phyloP scores from a whole-genome alignment of 2,888 invertebrate species.

The Cantharis flavilabris region DNA sequence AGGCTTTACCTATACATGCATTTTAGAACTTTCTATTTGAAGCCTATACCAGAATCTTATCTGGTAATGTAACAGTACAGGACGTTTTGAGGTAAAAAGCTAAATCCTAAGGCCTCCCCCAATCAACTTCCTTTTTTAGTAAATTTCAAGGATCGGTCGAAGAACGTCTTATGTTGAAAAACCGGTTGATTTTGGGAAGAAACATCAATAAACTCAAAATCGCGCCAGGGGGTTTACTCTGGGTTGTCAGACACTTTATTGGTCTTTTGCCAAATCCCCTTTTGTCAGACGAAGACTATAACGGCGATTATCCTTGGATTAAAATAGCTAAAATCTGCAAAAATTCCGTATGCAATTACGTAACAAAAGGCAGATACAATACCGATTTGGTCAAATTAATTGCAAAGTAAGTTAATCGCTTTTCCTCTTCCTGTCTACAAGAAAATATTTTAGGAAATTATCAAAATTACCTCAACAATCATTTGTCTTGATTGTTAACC shows the following conservation, averaged over 20 bases:
- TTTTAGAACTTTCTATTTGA: neutral
- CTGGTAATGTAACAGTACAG: neutral
- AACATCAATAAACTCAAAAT: constrained; percentile 14
- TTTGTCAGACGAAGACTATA: constrained; percentile 28
- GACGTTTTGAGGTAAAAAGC: constrained; percentile 17
- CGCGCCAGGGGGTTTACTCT: constrained; percentile 27
- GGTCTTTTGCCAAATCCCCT: constrained; percentile 35
- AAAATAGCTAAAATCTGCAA: constrained; percentile 11
- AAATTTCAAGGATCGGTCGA: constrained; percentile 7
- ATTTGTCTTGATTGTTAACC: constrained; percentile 14
- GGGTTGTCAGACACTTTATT: constrained; percentile 34
- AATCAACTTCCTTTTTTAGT: neutral
- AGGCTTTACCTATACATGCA: too few species aligned
- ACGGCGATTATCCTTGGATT: constrained; percentile 25
- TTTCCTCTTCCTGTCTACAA: neutral
- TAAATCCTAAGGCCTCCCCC: neutral
- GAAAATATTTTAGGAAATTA: constrained; percentile 25
- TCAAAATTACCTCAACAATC: constrained; percentile 19
- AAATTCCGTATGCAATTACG: neutral
- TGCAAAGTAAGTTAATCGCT: neutral
- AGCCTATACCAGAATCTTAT: neutral
- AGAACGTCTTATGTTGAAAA: constrained; percentile 22
- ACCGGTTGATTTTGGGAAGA: constrained; percentile 21
- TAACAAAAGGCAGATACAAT: neutral
- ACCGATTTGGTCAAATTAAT: neutral